These are phyloP conservation scores for Malthinus seriepunctatus DNA, from an alignment of 2,888 invertebrate genomes.

Conservation along the genomic window DNA sequence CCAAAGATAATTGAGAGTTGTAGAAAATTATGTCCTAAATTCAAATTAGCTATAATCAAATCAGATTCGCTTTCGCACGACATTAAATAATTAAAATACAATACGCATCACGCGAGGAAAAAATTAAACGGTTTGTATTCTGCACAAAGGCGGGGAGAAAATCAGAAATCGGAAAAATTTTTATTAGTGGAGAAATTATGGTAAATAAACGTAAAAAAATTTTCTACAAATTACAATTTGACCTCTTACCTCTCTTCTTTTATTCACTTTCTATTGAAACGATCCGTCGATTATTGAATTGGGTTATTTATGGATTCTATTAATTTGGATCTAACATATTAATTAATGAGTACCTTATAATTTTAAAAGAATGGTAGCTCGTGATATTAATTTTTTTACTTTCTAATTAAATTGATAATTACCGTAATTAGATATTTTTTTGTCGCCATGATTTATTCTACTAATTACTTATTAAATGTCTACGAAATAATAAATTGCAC, in stretches of 20 bases:
- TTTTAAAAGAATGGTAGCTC: too few species aligned
- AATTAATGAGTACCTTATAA: too few species aligned
- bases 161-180: slow-evolving; percentile 10
- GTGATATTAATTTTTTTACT: too few species aligned
- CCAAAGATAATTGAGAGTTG: too few species aligned
- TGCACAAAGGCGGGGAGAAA: slow-evolving; percentile 4
- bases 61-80: slow-evolving; percentile 11
- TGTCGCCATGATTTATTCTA: too few species aligned
- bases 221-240: slow-evolving; percentile 14
- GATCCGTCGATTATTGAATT: not conserved
- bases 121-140: not conserved
- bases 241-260: slow-evolving; percentile 11
- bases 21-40: not conserved
- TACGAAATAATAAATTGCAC: too few species aligned
- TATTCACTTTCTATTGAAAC: slow-evolving; percentile 11
- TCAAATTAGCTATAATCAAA: not conserved
- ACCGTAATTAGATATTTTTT: too few species aligned
- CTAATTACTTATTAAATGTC: too few species aligned
- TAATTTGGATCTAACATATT: too few species aligned
- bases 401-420: too few species aligned
- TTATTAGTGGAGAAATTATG: slow-evolving; percentile 11
- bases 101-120: slow-evolving; percentile 5
- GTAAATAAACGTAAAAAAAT: slow-evolving; percentile 1
- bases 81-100: not conserved
- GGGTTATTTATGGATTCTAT: not conserved